Evolutionary conservation across 2,113 vertebrate species (phyloP), one percentile per base, ranked within the genome.

Genomic region (Entelurus aequoreus): DNA sequence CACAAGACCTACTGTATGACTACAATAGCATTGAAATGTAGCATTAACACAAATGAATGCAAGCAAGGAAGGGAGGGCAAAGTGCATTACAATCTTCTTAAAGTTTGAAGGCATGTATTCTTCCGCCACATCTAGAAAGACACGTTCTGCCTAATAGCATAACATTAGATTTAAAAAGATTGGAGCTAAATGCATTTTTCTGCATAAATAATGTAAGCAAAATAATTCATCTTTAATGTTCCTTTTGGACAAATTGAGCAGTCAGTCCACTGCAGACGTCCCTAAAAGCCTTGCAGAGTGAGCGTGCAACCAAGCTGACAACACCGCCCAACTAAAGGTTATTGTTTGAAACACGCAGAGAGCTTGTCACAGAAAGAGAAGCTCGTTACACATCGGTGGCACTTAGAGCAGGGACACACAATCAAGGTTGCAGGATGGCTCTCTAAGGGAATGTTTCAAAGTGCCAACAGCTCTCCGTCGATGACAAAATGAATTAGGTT

Each of bases 181-280:
- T 42, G 65, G 65, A 81, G 68, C 81, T 77, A 80, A 86, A 82
- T 80, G 80, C 81, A 83, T 66, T 86, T 83, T 86, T 80, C 72
- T 48, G 66, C 80, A 88, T 90, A 81, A 90, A 89, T 89, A 88
- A 90, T 90, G 81, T 63, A 90, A 72, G 75, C 60, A 44, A 64
- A 51, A 73, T 68, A 54, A 65, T 78, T 66, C 63, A 66, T 70
- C 67, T 67, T 78, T 50, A 75, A 66, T 54, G 55, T 79, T 53
- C 71, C 70, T 75, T 76, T 77, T 73, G 70, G 63, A 58, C 56
- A 56, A 70, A 54, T 44, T 13, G 56, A 50, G 54, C 67, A 55
- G 60, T 67, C 57, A 64, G 19, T 62, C 64, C 68, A 53, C 69
- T 60, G 62, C 71, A 73, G 56, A 68, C 44, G 60, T 71, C 76